phyloP scores from a whole-genome alignment of 2,888 invertebrate species.

The Argyresthia goedartella region DNA sequence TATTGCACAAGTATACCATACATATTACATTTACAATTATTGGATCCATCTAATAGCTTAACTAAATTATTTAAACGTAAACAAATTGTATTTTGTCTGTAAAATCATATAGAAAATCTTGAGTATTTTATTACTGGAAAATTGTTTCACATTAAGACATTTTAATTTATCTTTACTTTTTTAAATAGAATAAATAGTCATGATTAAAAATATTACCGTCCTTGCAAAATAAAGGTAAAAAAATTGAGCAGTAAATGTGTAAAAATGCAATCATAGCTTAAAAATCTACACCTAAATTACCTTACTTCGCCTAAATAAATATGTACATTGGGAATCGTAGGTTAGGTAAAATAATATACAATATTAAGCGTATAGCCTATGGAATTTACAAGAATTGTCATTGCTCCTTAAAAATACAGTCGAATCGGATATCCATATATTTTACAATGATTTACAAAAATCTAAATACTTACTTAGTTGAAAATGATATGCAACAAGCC shows the following conservation, averaged over 20 bases:
- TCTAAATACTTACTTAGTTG: slow-evolving; percentile 22
- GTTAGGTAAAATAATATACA: slow-evolving; percentile 50
- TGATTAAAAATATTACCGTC: background rate
- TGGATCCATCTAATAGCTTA: slow-evolving; percentile 38
- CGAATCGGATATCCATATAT: slow-evolving; percentile 37
- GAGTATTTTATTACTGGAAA: background rate
- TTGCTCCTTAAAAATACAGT: slow-evolving; percentile 47
- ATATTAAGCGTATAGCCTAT: slow-evolving; percentile 21
- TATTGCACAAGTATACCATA: slow-evolving; percentile 65
- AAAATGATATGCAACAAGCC: slow-evolving; percentile 69
- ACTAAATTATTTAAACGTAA: slow-evolving; percentile 22
- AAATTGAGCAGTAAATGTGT: background rate
- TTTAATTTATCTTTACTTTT: background rate
- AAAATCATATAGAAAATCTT: background rate
- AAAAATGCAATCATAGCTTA: slow-evolving; percentile 1
- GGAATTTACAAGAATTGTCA: slow-evolving; percentile 31
- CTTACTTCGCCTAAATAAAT: slow-evolving; percentile 16
- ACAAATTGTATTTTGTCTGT: slow-evolving; percentile 7
- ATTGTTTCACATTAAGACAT: background rate
- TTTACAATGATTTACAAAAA: slow-evolving; percentile 67
- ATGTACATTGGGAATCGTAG: slow-evolving; percentile 60
- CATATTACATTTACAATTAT: slow-evolving; percentile 40
- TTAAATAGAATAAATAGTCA: background rate
- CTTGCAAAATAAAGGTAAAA: background rate
- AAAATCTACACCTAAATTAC: background rate